Percentiles rank a stretch among this genome's conserved stretches.
Evolutionary conservation across 2,888 invertebrate genomes (phyloP).

Genomic region (Galerucella pusilla): DNA sequence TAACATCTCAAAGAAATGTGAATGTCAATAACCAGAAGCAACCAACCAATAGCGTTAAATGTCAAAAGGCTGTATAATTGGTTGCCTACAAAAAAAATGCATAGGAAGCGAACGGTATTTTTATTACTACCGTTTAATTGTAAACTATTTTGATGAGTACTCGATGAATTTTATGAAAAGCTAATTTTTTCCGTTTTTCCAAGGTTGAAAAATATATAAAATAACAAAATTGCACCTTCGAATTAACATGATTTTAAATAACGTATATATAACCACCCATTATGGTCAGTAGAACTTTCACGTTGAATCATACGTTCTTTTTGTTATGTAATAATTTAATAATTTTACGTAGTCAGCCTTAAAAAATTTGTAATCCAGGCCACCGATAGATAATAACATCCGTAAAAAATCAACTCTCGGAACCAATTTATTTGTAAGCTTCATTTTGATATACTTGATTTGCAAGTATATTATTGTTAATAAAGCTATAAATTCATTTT

Average conservation of each 20-base stretch:
- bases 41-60: neutral
- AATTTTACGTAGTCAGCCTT: neutral
- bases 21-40: neutral
- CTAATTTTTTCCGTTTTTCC: neutral
- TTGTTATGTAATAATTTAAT: neutral
- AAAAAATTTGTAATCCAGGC: neutral
- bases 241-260: slow-evolving; percentile 7
- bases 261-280: neutral
- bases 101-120: neutral
- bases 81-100: neutral
- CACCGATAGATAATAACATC: neutral
- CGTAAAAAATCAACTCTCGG: neutral
- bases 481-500: neutral
- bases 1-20: slow-evolving; percentile 5
- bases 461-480: neutral
- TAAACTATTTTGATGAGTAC: neutral
- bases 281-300: slow-evolving; percentile 10
- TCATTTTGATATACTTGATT: neutral
- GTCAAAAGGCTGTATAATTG: slow-evolving; percentile 5
- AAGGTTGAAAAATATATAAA: neutral
- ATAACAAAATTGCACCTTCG: neutral
- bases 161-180: too few species aligned
- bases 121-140: too few species aligned
- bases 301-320: slow-evolving; percentile 3
- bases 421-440: neutral